Evolutionary conservation across 2,797 vertebrate genomes (phyloP).

Genomic region (Lepus oiostolus): DNA sequence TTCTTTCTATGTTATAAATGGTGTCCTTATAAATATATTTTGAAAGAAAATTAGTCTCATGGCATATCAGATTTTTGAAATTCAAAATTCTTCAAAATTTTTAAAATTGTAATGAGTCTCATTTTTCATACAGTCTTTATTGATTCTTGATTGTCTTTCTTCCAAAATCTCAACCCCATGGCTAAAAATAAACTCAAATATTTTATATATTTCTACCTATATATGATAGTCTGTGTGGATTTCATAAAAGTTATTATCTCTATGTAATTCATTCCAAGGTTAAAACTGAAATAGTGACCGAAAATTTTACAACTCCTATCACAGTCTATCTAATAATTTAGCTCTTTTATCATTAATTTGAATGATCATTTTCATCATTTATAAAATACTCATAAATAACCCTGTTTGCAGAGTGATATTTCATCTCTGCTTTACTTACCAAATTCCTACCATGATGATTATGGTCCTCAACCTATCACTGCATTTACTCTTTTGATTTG

Average conservation of each 20-base stretch:
- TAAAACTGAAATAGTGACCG: slow-evolving; percentile 14
- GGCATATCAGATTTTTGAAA: neutral
- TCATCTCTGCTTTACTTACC: slow-evolving; percentile 25
- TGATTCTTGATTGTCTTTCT: neutral
- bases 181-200: slow-evolving; percentile 34
- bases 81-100: no score
- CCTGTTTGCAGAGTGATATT: neutral
- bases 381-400: neutral
- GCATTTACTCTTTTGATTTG: neutral
- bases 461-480: neutral
- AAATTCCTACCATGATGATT: neutral
- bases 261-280: neutral
- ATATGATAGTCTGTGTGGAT: neutral
- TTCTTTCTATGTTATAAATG: neutral
- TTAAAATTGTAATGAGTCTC: neutral
- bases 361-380: slow-evolving; percentile 7
- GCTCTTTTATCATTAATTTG: neutral
- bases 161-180: neutral
- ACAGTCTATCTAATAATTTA: neutral
- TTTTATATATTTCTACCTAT: neutral
- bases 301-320: neutral
- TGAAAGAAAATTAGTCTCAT: neutral
- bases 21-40: neutral
- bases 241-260: neutral
- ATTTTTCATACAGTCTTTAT: neutral